Evolutionary conservation across 92 coral and sea anemone species (phyloP), one percentile per base, ranked within the genome.

Genomic region (Zoanthus solanderi): DNA sequence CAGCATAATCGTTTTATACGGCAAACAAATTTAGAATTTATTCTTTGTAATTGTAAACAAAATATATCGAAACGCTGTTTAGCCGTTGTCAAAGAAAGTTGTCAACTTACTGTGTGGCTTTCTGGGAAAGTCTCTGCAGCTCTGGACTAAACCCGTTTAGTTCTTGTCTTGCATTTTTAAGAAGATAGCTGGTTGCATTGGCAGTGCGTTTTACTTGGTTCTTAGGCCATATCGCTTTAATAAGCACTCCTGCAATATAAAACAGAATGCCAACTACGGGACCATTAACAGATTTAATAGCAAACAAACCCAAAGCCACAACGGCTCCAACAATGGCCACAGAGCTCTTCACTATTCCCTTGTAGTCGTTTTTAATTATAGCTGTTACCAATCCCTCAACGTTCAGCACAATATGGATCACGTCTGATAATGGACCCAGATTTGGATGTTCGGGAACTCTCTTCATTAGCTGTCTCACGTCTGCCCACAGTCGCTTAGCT

Each of bases 161-260:
- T 52, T 91, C 94, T n/a, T 88, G 46, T 58, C 90, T 84, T 3
- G 94, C 86, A 72, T n/a, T n/a, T n/a, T n/a, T 83, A 50, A 52
- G 84, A 87, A 4, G 94, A 87, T 71, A 91, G 78, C 54, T 91
- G 88, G 78, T n/a, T n/a, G n/a, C n/a, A n/a, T 91, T 91, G 29
- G 89, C 94, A 5, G 94, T 88, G 82, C 88, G 91, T 50, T 88
- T 77, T 18, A 89, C 94, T 11, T 79, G 45, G 69, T 78, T 91
- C 6, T 57, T 77, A 9, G 94, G 94, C 94, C 87, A 91, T 47
- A 91, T 61, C 2, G 88, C 77, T 34, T 84, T 78, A 66, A 84
- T 81, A 37, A 91, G 69, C 67, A 84, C 68, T 7, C 89, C 91
- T 9, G 79, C 88, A 2, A 91, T 72, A 46, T 83, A 91, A 46